Conservation (phyloP, 2,113 vertebrate species). For the rabbit (Oryctolagus cuniculus) region mOryCun1.1 NC_091441.1:60937001-60937500, state of each 20-base stretch:
- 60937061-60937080: neutral
- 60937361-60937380: neutral
- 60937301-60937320: neutral
- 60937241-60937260: neutral
- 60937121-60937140: neutral
- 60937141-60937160: neutral
- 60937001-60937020: neutral
- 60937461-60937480: neutral
- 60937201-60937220: neutral
- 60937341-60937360: neutral
- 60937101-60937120: slow-evolving; percentile 16
- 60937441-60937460: neutral
- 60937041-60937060: neutral
- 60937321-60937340: neutral
- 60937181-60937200: slow-evolving; percentile 8
- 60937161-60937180: neutral
- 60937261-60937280: neutral
- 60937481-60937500: neutral
- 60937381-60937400: neutral
- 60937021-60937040: neutral
- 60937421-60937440: neutral
- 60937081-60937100: neutral
- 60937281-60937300: neutral
- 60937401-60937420: neutral
- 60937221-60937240: neutral